These are phyloP conservation scores for Cavia porcellus DNA, from an alignment of 2,113 vertebrate species.

Conservation along the genomic window DNA sequence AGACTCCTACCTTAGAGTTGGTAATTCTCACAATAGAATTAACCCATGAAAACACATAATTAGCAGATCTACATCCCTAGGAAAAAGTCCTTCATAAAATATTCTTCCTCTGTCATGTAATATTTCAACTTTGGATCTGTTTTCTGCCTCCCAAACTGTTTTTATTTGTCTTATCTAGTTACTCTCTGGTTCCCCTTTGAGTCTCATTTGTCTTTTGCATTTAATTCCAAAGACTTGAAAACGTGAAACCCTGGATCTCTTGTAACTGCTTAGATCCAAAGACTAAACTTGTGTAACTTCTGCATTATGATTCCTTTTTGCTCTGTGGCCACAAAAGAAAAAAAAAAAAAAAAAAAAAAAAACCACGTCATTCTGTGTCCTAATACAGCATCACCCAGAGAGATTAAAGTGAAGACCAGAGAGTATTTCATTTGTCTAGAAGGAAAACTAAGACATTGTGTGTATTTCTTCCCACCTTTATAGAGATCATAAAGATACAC, in stretches of 20 bases:
- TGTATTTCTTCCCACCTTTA: not conserved
- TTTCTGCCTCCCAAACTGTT: not conserved
- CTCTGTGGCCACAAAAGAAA: not conserved
- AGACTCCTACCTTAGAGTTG: not conserved
- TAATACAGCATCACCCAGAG: not conserved
- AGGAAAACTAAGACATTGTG: not conserved
- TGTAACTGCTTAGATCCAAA: conserved; percentile 4
- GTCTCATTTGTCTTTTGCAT: not conserved
- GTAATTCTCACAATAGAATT: not conserved
- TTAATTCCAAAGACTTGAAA: not conserved
- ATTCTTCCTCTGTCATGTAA: not conserved
- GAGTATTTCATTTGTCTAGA: not conserved
- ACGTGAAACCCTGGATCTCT: not conserved
- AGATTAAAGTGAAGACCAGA: conserved; percentile 18
- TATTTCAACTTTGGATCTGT: conserved; percentile 15
- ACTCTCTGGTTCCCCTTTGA: not conserved
- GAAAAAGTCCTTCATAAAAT: not conserved
- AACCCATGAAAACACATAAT: not conserved
- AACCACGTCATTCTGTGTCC: not conserved
- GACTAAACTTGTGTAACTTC: not conserved
- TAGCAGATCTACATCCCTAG: not conserved
- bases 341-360: too few species aligned
- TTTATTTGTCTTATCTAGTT: not conserved
- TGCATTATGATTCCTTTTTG: not conserved
- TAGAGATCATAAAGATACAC: not conserved